Evolutionary conservation across 2,797 vertebrate genomes (phyloP).

Genomic region (Poecilia velifera): DNA sequence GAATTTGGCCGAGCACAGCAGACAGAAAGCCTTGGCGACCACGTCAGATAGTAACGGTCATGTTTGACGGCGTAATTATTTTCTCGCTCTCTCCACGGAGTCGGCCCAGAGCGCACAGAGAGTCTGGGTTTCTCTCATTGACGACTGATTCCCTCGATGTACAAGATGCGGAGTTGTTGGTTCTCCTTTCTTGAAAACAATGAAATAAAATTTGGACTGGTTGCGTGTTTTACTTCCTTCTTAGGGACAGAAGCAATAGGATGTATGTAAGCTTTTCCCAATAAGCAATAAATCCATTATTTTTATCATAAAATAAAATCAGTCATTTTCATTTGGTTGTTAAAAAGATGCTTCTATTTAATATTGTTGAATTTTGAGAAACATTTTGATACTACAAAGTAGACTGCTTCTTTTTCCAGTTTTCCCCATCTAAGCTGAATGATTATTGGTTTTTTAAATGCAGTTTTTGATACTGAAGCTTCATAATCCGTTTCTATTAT

Average conservation of each 20-base stretch:
- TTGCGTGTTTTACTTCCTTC: not conserved
- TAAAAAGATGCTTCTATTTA: too few relatives aligned
- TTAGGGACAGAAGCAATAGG: not conserved
- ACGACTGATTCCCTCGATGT: constrained; percentile 45
- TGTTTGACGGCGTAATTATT: constrained; percentile 73
- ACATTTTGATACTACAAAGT: too few relatives aligned
- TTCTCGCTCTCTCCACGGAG: constrained; percentile 70
- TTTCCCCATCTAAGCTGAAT: too few relatives aligned
- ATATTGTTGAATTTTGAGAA: too few relatives aligned
- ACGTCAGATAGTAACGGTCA: constrained; percentile 64
- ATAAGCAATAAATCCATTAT: too few relatives aligned
- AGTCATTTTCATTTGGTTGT: too few relatives aligned
- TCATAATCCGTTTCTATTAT: too few relatives aligned
- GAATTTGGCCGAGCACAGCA: constrained; percentile 59
- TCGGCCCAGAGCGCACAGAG: constrained; percentile 50
- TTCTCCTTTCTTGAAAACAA: not conserved
- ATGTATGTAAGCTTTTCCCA: not conserved
- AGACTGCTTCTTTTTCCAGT: too few relatives aligned
- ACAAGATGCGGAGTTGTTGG: constrained; percentile 25
- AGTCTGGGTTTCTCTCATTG: constrained; percentile 42
- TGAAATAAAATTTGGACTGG: not conserved
- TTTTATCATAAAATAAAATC: too few relatives aligned
- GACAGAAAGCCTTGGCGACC: constrained; percentile 65
- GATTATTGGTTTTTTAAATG: too few relatives aligned
- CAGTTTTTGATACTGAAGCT: too few relatives aligned